phyloP scores from a whole-genome alignment of 2,797 vertebrate genomes.

The Oceanodroma leucorhoa region DNA sequence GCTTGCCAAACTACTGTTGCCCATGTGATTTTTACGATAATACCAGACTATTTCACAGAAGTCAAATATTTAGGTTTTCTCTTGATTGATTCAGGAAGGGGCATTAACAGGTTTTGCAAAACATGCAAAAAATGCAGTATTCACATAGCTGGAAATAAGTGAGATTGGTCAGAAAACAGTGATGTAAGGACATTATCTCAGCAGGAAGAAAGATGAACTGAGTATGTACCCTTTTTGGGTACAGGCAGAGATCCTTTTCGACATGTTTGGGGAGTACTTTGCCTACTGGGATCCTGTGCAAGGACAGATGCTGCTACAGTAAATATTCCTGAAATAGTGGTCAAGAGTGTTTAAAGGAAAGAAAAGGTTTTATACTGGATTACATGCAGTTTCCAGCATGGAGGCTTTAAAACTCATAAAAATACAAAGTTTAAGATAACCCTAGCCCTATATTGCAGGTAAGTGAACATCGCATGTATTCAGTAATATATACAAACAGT shows the following conservation, averaged over 20 bases:
- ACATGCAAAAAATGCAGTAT: not conserved
- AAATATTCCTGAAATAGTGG: not conserved
- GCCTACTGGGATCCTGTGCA: not conserved
- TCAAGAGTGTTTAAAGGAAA: not conserved
- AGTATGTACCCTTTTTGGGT: not conserved
- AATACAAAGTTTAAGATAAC: not conserved
- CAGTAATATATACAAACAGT: not conserved
- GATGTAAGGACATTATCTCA: not conserved
- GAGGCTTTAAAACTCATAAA: not conserved
- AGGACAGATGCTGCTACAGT: not conserved
- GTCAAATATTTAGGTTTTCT: conserved; percentile 32
- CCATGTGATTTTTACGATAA: conserved; percentile 24
- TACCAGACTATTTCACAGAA: conserved; percentile 3
- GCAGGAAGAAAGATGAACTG: not conserved
- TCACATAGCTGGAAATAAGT: not conserved
- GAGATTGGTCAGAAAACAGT: not conserved
- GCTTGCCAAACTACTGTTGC: conserved; percentile 22
- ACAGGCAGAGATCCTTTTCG: not conserved
- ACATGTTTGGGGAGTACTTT: not conserved
- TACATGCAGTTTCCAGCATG: not conserved
- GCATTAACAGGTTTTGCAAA: not conserved
- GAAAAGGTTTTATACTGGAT: not conserved
- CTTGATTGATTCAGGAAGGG: conserved; percentile 12
- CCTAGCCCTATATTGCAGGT: not conserved
- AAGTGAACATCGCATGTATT: not conserved